Percentiles rank a stretch among this genome's conserved stretches.
Evolutionary conservation across 2,113 vertebrate species (phyloP).

Genomic region (Coptodon rendalli): DNA sequence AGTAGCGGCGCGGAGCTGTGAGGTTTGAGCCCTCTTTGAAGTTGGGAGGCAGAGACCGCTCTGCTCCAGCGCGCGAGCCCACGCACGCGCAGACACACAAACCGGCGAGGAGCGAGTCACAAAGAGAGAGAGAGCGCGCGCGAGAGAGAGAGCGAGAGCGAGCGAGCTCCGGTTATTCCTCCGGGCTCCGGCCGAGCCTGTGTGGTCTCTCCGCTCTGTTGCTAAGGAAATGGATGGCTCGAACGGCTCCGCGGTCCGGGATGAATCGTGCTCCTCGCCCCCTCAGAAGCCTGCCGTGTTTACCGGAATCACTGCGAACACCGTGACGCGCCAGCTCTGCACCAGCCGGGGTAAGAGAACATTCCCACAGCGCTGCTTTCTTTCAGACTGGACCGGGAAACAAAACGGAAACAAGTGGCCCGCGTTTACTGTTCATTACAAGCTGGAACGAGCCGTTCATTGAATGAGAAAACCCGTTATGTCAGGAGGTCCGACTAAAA

Average conservation of each 20-base stretch:
- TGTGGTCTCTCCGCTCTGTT: constrained; percentile 52
- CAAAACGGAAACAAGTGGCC: constrained; percentile 2
- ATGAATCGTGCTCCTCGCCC: constrained; percentile 28
- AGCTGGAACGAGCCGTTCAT: not conserved
- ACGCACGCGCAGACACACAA: not conserved
- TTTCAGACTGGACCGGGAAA: not conserved
- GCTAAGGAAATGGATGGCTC: constrained; percentile 57
- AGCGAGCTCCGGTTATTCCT: constrained; percentile 2
- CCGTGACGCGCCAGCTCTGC: constrained; percentile 71
- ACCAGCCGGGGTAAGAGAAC: constrained; percentile 71
- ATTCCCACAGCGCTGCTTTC: constrained; percentile 24
- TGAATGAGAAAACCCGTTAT: not conserved
- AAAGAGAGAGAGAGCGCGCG: not conserved
- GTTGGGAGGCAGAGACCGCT: constrained; percentile 31
- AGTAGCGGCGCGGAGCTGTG: not conserved
- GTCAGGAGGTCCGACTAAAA: not conserved
- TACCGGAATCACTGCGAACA: constrained; percentile 59
- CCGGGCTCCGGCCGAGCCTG: constrained; percentile 35
- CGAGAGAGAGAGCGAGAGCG: not conserved
- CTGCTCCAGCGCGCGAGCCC: not conserved
- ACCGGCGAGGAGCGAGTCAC: not conserved
- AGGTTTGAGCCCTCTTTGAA: not conserved
- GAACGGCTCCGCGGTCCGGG: constrained; percentile 42
- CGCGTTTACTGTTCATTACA: not conserved
- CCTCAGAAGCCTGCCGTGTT: constrained; percentile 42